A percentile compares a stretch with the other conserved stretches of the same genome.
These are phyloP conservation scores for Ochlodes sylvanus DNA, from an alignment of 2,888 invertebrate species.

Conservation along the genomic window DNA sequence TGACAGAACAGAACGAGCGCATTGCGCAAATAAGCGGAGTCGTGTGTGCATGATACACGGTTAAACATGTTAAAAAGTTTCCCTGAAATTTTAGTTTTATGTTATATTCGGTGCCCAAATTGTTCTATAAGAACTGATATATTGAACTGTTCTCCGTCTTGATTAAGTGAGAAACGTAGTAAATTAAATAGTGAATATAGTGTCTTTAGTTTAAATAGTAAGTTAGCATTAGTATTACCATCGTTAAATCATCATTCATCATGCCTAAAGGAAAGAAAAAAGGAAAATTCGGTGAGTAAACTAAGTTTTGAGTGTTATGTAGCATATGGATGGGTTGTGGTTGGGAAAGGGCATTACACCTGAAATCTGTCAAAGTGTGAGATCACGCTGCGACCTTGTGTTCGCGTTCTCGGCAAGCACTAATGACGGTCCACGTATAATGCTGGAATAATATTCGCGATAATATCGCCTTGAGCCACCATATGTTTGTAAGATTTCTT, in stretches of 20 bases:
- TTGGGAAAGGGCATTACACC: conserved; percentile 30
- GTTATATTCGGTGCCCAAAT: conserved; percentile 89
- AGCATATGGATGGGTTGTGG: conserved; percentile 44
- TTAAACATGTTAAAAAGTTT: conserved; percentile 91
- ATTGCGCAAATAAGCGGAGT: conserved; percentile 76
- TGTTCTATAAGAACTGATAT: conserved; percentile 89
- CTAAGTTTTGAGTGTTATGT: conserved; percentile 40
- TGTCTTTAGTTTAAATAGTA: conserved; percentile 82
- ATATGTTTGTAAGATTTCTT: conserved; percentile 54
- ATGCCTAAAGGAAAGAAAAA: conserved; percentile 92
- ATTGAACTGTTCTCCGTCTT: conserved; percentile 92
- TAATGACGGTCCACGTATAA: conserved; percentile 66
- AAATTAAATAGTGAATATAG: conserved; percentile 82
- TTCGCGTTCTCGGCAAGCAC: conserved; percentile 63
- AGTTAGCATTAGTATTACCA: conserved; percentile 56
- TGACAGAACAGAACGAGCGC: conserved; percentile 59
- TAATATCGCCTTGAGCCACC: conserved; percentile 51
- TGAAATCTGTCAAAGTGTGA: conserved; percentile 66
- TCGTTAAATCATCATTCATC: conserved; percentile 66
- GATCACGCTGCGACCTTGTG: conserved; percentile 83
- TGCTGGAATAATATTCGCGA: conserved; percentile 54
- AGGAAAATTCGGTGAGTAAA: conserved; percentile 88
- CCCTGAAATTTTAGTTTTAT: conserved; percentile 88
- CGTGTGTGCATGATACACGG: conserved; percentile 80
- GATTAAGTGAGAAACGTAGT: conserved; percentile 86